A percentile compares a stretch with the other conserved stretches of the same genome.
Evolutionary conservation across 2,888 invertebrate genomes (phyloP).

Genomic region (Eupithecia tripunctaria): DNA sequence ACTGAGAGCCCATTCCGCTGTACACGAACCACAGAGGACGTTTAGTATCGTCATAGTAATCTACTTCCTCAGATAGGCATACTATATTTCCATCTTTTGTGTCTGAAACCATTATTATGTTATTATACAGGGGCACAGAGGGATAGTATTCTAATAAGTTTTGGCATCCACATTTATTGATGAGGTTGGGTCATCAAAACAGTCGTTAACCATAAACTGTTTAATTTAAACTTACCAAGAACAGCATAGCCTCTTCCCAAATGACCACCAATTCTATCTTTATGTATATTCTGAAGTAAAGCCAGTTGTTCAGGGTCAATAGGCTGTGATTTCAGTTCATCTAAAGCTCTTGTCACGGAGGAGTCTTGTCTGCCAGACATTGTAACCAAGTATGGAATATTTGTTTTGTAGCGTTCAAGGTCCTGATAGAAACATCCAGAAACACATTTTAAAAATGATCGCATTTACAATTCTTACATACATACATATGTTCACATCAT

Average conservation of each 20-base stretch:
- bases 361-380: conserved; percentile 83
- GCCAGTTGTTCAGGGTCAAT: conserved; percentile 78
- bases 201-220: neutral
- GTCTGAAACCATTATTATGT: conserved; percentile 46
- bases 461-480: neutral
- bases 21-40: conserved; percentile 88
- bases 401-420: conserved; percentile 49
- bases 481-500: neutral
- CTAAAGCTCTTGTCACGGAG: conserved; percentile 61
- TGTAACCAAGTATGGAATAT: conserved; percentile 78
- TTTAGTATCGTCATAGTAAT: conserved; percentile 61
- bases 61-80: conserved; percentile 52
- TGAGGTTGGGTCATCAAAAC: too few species aligned
- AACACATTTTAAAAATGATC: neutral
- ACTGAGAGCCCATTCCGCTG: conserved; percentile 90
- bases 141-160: too few species aligned
- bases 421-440: conserved; percentile 33
- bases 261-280: conserved; percentile 78
- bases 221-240: conserved; percentile 52
- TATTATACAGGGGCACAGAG: too few species aligned
- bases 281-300: conserved; percentile 74
- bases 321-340: conserved; percentile 51
- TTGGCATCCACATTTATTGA: too few species aligned
- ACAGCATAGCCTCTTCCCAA: conserved; percentile 85
- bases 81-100: conserved; percentile 59